Evolutionary conservation across 2,888 invertebrate genomes (phyloP).

Genomic region (Trisateles emortualis): DNA sequence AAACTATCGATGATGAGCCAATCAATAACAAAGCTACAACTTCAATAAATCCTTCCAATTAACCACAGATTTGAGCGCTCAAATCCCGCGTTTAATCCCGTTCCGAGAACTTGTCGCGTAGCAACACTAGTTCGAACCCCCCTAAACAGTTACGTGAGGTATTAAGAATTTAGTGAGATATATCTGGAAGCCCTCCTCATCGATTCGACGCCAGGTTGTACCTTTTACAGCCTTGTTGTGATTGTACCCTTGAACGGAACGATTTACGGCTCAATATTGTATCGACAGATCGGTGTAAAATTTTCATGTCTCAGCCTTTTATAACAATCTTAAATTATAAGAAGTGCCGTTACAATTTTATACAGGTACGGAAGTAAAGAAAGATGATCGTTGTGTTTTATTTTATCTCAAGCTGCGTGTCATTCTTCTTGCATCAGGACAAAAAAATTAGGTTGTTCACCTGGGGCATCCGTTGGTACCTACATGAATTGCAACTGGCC

Average conservation of each 20-base stretch:
- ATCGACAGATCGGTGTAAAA: constrained; percentile 36
- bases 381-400: constrained; percentile 4
- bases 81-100: constrained; percentile 43
- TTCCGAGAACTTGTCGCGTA: constrained; percentile 37
- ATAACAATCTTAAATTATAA: constrained; percentile 38
- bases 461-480: no score
- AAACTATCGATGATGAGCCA: no score
- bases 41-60: constrained; percentile 1
- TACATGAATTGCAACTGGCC: no score
- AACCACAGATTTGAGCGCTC: constrained; percentile 12
- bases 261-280: constrained; percentile 40
- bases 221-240: constrained; percentile 56
- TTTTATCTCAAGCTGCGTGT: constrained; percentile 6
- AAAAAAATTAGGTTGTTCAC: background rate
- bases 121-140: constrained; percentile 65
- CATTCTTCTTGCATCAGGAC: background rate
- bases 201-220: constrained; percentile 49
- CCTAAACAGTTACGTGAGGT: constrained; percentile 85
- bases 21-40: background rate
- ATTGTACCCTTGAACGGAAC: constrained; percentile 47
- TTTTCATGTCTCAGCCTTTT: constrained; percentile 27
- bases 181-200: constrained; percentile 58
- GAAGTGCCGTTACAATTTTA: constrained; percentile 27
- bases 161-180: constrained; percentile 83
- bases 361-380: constrained; percentile 3